Base-by-base conservation (phyloP, 2,113 vertebrate species). In the Sebastes schlegelii region DNA sequence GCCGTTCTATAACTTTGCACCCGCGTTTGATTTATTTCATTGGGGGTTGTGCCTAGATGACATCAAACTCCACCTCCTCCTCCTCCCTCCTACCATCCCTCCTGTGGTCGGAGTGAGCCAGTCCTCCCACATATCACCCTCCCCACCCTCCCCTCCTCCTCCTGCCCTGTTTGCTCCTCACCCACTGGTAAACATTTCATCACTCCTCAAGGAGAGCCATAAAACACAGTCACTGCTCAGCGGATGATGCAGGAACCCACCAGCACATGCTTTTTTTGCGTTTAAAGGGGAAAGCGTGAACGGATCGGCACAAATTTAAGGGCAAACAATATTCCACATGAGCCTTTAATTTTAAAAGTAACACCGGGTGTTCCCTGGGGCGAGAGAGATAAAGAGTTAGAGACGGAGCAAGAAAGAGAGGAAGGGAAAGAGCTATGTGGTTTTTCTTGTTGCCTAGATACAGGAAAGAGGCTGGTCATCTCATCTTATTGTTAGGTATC, bases 401-500 rank as follows among this genome's bases (percentile, higher is more conserved):
- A 87, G 21, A 61, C 17, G 69, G 64, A 86, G 74, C 42, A 69
- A 48, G 21, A 79, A 70, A 49, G 61, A n/a, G 63, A 81, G 84
- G 61, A 43, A 81, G 49, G 23, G 49, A 60, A 74, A 84, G 74
- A 34, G 52, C 66, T 63, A 51, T 83, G 77, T 90, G 89, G 60
- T 89, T 87, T 61, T 86, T 87, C 89, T 88, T 85, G 94, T 94
- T 95, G 94, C 95, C 87, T 95, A 75, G 94, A 92, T 91, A 94
- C 92, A 79, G 45, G 54, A 34, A 73, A 52, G 65, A 10, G 26
- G 66, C 43, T 83, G 87, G 77, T 84, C 81, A 75, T 79, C 70
- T 88, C 23, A 65, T 80, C 72, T 72, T 82, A 80, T 66, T 86
- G 78, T 82, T 83, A 26, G 58, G 60, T 79, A 81, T 86, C 48